Base-by-base conservation (phyloP, 2,888 invertebrate genomes). In the Xestia sexstrigata region DNA sequence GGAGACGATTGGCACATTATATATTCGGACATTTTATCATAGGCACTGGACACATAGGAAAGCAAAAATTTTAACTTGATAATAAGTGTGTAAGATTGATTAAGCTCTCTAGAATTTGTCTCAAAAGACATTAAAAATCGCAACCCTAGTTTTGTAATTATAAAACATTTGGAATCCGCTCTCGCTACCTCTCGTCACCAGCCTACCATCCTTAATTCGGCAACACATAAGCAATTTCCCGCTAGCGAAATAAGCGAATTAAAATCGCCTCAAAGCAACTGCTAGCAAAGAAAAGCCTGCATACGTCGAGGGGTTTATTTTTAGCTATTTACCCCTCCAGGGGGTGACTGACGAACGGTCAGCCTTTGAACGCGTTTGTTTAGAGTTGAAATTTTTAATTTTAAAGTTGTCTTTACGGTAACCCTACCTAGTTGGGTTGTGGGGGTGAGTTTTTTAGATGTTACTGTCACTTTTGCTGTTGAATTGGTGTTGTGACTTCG, bases 251-350 rank as follows among this genome's bases (percentile, higher is more conserved):
- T 95, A 96, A 95, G 94, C 95, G 94, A 95, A 95, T 96, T 95
- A 96, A 95, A 96, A 95, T 94, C 93, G 92, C 93, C 94, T 95
- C 95, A 95, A 95, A 96, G 96, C 94, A 91, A 93, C 92, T 91
- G 92, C 91, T 90, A 89, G 93, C 94, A 95, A 95, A 95, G 95
- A 95, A 95, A 93, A 93, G 93, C 89, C 90, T 91, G 93, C 93
- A 92, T 91, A 92, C 93, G 90, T 88, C 90, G 89, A 89, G 87
- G 87, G 89, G 90, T 94, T 93, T 94, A 94, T 95, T 95, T 95
- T 93, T 93, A 93, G 92, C 91, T 93, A 92, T 93, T 94, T 94
- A 93, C 92, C 89, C 89, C 87, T 84, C 83, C 82, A 82, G 92
- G 93, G 92, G 92, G 81, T 87, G 88, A 85, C 78, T 88, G 86